A percentile compares a stretch with the other conserved stretches of the same genome.
Evolutionary conservation across 2,113 vertebrate genomes (phyloP).

Genomic region (Neodontobutis hainanensis): DNA sequence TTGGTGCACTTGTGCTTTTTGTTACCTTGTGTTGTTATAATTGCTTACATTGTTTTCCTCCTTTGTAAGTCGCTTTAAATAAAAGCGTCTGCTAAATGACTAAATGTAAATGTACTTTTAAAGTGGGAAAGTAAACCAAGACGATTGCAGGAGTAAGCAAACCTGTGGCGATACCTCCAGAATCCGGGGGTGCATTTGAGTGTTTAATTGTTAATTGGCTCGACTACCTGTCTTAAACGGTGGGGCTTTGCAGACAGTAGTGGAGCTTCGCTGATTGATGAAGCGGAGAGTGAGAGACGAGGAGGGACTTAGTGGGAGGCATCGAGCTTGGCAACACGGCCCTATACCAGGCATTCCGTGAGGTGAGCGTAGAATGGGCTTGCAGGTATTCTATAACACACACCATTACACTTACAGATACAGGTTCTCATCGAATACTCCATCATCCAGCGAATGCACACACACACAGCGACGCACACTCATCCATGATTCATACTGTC

Average conservation of each 20-base stretch:
- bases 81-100: no score
- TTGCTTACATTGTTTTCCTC: no score
- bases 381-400: constrained; percentile 8
- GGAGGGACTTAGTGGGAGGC: constrained; percentile 9
- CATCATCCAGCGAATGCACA: not conserved
- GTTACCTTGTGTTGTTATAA: no score
- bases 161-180: constrained; percentile 46
- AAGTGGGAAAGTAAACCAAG: constrained; percentile 9
- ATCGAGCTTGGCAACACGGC: constrained; percentile 20
- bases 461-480: constrained; percentile 6
- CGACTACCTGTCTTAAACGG: constrained; percentile 59
- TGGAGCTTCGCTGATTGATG: constrained; percentile 64
- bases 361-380: not conserved
- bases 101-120: no score
- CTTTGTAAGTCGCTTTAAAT: no score
- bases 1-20: no score
- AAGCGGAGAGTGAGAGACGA: constrained; percentile 35
- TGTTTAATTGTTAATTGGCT: constrained; percentile 71
- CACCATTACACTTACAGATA: constrained; percentile 7
- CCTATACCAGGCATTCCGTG: not conserved
- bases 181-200: constrained; percentile 60
- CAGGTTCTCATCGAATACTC: constrained; percentile 11
- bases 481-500: constrained; percentile 51
- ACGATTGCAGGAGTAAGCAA: constrained; percentile 18
- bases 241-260: constrained; percentile 49